These are phyloP conservation scores for Tychaedon coryphoeus DNA, from an alignment of 2,113 vertebrate species.

Conservation along the genomic window DNA sequence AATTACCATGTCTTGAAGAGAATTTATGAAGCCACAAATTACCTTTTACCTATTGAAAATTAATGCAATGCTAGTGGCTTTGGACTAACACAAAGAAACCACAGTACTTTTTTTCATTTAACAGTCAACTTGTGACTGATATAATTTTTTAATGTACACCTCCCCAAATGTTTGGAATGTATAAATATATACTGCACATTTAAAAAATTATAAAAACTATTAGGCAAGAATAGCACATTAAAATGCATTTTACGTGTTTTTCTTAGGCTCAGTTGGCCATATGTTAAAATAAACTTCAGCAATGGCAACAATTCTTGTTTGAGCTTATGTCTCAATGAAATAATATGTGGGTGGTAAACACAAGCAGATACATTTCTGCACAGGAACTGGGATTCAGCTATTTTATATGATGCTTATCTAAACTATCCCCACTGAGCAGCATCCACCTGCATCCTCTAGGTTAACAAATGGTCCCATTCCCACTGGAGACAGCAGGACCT, in stretches of 20 bases:
- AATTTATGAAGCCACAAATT: constrained; percentile 65
- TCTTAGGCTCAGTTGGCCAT: constrained; percentile 66
- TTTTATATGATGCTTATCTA: not conserved
- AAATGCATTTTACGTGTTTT: constrained; percentile 67
- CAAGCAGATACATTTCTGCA: constrained; percentile 8
- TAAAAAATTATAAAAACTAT: constrained; percentile 34
- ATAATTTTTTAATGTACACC: constrained; percentile 7
- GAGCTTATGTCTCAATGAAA: constrained; percentile 75
- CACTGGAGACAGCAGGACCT: not conserved
- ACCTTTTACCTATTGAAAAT: constrained; percentile 59
- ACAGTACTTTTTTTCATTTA: constrained; percentile 39
- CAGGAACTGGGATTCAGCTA: not conserved
- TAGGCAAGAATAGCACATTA: constrained; percentile 53
- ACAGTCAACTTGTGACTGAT: constrained; percentile 35
- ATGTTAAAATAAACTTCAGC: constrained; percentile 75
- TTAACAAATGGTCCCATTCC: not conserved
- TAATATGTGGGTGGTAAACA: constrained; percentile 67
- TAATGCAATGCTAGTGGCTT: not conserved
- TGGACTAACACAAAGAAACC: constrained; percentile 15
- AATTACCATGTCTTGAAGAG: constrained; percentile 20
- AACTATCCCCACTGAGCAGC: not conserved
- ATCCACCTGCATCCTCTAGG: not conserved
- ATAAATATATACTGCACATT: constrained; percentile 56
- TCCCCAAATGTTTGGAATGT: constrained; percentile 22
- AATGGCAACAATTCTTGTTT: constrained; percentile 65